A percentile compares a stretch with the other conserved stretches of the same genome.
Conservation (phyloP, 2,113 vertebrate species). For the Oryzias celebensis region DNA sequence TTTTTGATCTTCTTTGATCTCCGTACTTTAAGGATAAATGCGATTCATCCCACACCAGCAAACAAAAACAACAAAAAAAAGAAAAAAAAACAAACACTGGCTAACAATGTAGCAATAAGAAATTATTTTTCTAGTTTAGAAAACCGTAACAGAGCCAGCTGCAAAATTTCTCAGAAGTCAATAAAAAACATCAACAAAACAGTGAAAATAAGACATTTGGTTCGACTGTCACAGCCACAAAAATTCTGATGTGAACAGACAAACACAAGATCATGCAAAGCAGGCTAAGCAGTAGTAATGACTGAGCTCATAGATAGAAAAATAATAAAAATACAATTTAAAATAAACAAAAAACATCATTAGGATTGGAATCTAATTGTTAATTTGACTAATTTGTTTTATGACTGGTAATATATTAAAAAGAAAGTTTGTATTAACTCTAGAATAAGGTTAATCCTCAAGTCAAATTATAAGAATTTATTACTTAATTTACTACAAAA, state of each 20-base stretch:
- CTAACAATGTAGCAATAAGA: slow-evolving; percentile 10
- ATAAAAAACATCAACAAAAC: slow-evolving; percentile 22
- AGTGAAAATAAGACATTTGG: slow-evolving; percentile 38
- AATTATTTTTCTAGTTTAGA: slow-evolving; percentile 40
- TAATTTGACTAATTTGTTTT: neutral
- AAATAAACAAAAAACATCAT: slow-evolving; percentile 9
- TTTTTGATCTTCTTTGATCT: too few species aligned
- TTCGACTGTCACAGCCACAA: slow-evolving; percentile 14
- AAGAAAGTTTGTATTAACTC: too few species aligned
- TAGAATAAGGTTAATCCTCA: too few species aligned
- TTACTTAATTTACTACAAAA: too few species aligned
- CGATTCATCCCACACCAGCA: neutral
- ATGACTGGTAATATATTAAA: neutral
- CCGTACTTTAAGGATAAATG: neutral
- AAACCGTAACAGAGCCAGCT: slow-evolving; percentile 74
- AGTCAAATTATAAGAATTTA: too few species aligned
- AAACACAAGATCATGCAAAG: slow-evolving; percentile 10
- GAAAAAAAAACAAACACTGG: neutral
- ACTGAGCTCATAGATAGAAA: neutral
- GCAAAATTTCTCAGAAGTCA: slow-evolving; percentile 36
- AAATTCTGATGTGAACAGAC: slow-evolving; percentile 12
- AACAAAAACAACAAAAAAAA: slow-evolving; percentile 4
- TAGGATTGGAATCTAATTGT: slow-evolving; percentile 50
- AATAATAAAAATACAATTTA: neutral
- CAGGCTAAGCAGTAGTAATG: neutral